A percentile compares a stretch with the other conserved stretches of the same genome.
phyloP scores from a whole-genome alignment of 2,113 vertebrate genomes.

The Puntigrus tetrazona region DNA sequence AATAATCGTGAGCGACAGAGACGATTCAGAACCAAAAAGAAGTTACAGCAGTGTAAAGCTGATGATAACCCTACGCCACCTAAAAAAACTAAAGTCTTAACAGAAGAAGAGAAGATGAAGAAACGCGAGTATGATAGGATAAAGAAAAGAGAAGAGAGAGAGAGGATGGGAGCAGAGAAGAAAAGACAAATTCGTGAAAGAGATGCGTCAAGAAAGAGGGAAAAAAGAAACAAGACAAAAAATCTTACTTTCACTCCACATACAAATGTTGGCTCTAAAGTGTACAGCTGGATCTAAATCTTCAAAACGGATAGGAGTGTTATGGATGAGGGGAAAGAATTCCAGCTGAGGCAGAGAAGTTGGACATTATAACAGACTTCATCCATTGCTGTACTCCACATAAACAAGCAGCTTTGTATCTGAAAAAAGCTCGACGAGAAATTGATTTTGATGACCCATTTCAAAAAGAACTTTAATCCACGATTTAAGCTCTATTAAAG shows the following conservation, averaged over 20 bases:
- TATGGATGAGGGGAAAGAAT: background rate
- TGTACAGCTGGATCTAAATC: background rate
- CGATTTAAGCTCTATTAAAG: background rate
- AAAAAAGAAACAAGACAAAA: background rate
- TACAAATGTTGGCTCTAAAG: background rate
- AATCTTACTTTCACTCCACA: background rate
- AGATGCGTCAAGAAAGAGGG: background rate
- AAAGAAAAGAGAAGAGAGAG: background rate
- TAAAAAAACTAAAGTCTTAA: background rate
- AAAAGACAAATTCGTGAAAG: background rate
- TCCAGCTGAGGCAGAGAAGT: background rate
- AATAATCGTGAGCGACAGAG: conserved; percentile 24
- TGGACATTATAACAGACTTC: background rate
- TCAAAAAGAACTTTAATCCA: background rate
- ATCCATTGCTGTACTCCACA: background rate
- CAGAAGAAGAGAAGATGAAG: background rate
- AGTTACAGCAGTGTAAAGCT: background rate
- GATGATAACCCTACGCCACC: background rate
- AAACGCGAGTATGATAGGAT: conserved; percentile 5
- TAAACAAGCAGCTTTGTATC: background rate
- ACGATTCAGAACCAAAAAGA: conserved; percentile 5
- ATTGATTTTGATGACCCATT: background rate
- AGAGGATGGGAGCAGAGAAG: background rate
- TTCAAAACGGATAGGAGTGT: background rate
- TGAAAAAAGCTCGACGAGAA: background rate